A percentile compares a stretch with the other conserved stretches of the same genome.
These are phyloP conservation scores for Apodemus agrarius DNA, from an alignment of 2,797 vertebrate species.

Conservation along the genomic window DNA sequence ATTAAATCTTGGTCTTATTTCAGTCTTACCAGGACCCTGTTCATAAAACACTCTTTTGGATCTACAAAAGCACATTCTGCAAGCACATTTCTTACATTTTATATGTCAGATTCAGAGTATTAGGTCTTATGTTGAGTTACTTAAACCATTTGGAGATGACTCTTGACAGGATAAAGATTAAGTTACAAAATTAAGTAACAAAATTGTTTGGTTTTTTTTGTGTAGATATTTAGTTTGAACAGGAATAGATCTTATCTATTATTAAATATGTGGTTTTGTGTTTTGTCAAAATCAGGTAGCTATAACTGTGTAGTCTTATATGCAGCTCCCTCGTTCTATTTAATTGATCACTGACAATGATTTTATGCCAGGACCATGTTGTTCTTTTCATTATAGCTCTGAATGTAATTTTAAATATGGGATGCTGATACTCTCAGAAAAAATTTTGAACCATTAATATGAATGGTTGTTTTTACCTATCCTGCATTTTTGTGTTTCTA, in stretches of 20 bases:
- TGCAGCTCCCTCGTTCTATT: not conserved
- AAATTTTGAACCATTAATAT: not conserved
- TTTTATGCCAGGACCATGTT: not conserved
- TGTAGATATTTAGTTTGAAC: not conserved
- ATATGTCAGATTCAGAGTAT: not conserved
- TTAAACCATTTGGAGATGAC: not conserved
- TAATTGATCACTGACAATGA: not conserved
- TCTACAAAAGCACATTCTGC: too few relatives aligned
- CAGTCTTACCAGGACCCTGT: not conserved
- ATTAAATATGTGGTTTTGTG: not conserved
- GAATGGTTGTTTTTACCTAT: not conserved
- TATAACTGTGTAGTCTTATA: not conserved
- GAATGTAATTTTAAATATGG: too few relatives aligned
- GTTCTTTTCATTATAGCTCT: not conserved
- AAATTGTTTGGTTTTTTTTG: not conserved
- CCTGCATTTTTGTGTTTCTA: not conserved
- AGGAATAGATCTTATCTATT: not conserved
- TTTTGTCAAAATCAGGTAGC: not conserved
- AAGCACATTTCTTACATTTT: too few relatives aligned
- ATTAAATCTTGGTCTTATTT: not conserved
- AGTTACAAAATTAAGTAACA: too few relatives aligned
- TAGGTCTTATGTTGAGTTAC: not conserved
- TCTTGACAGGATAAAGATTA: not conserved
- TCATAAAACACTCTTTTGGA: not conserved
- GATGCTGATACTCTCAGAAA: not conserved